Base-by-base conservation (phyloP, 2,888 invertebrate species). In the Limnephilus lunatus region DNA sequence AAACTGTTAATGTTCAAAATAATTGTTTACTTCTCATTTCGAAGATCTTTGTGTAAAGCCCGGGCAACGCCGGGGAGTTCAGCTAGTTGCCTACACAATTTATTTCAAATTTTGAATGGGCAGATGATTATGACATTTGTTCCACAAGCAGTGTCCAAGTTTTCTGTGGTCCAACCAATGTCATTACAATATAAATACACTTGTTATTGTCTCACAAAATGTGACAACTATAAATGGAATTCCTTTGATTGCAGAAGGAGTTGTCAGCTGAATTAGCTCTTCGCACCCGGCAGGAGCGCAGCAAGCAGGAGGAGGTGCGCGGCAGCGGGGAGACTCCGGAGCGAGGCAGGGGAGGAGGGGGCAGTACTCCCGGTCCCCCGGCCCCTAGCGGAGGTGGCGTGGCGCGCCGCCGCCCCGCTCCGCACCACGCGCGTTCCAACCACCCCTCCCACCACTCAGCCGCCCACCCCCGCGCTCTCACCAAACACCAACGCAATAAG, bases 211-310 rank as follows among this genome's bases (percentile, higher is more conserved):
- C 35, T 35, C 3, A 35, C 35, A 35, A 35, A 35, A 35, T 35
- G 3, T 35, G 35, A 4, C 35, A 44, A 44, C 0, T 4, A 3
- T 53, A 7, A 68, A 68, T 68, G 68, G 68, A 25, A n/a, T 68
- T 7, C 25, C 25, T n/a, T 25, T 25, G 25, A 68, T n/a, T 2
- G 25, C 95, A 98, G 97, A 97, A 97, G 94, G 98, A 98, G 95
- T 96, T 98, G 31, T 97, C 97, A 0, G 96, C 97, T 85, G 98
- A 98, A 94, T 94, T 98, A 94, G 97, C 98, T 4, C 96, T 97
- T 35, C 96, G 97, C 92, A 97, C 97, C 85, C 97, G 97, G 94
- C 97, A 97, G 3, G 98, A 97, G 94, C 97, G 98, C 83, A 97
- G 95, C 92, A 97, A 98, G 94, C 97, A 97, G 94, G 97, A 97